Conservation (phyloP, 1,140 invertebrate genomes). For the Drosophila persimilis region DNA sequence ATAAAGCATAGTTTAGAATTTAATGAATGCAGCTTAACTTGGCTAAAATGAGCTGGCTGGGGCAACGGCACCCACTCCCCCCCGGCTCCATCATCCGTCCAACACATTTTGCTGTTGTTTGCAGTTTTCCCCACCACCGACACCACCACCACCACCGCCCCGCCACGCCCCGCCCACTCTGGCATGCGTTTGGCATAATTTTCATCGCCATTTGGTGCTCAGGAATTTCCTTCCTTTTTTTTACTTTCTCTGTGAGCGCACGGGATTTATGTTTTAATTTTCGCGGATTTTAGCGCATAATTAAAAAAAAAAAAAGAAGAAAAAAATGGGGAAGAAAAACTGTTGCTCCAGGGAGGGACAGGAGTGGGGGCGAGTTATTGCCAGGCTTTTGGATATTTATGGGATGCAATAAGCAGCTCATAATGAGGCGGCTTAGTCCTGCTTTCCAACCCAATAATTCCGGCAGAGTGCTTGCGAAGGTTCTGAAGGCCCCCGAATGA, state of each 20-base stretch:
- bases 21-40: conserved; percentile 78
- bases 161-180: background rate
- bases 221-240: conserved; percentile 36
- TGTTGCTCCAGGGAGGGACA: conserved; percentile 5
- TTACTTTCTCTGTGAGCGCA: conserved; percentile 13
- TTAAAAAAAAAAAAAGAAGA: conserved; percentile 66
- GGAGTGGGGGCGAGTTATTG: conserved; percentile 27
- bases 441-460: conserved; percentile 43
- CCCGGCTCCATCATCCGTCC: conserved; percentile 2
- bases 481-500: conserved; percentile 11
- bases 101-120: conserved; percentile 44
- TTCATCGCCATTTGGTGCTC: conserved; percentile 48
- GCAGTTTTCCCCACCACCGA: conserved; percentile 22
- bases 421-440: conserved; percentile 39
- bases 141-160: background rate
- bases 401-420: conserved; percentile 38
- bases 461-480: background rate
- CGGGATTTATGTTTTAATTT: conserved; percentile 73
- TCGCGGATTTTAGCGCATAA: conserved; percentile 68
- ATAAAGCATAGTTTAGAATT: conserved; percentile 76
- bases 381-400: conserved; percentile 36
- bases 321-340: conserved; percentile 10
- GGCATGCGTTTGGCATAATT: conserved; percentile 65
- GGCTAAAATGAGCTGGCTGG: conserved; percentile 73
- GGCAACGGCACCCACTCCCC: conserved; percentile 4